Evolutionary conservation across 2,797 vertebrate genomes (phyloP).

Genomic region (Cryptoblepharus egeriae): DNA sequence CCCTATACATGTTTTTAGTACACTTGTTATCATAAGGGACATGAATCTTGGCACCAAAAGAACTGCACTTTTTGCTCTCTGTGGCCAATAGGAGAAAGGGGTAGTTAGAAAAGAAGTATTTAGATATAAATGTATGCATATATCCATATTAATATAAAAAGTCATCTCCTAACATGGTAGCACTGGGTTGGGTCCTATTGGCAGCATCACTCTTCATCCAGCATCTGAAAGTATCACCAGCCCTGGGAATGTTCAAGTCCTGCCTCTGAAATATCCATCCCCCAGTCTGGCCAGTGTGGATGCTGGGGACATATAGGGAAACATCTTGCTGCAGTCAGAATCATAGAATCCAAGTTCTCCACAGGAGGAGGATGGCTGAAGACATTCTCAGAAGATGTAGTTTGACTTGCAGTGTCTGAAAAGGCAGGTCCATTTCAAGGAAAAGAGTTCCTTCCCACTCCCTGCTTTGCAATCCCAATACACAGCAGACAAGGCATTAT

Average conservation of each 20-base stretch:
- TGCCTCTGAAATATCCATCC: slow-evolving; percentile 18
- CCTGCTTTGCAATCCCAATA: background rate
- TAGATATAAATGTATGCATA: slow-evolving; percentile 47
- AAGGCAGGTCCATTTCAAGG: background rate
- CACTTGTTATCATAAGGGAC: slow-evolving; percentile 20
- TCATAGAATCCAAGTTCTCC: slow-evolving; percentile 15
- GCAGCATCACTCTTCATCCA: slow-evolving; percentile 15
- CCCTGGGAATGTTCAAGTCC: slow-evolving; percentile 7
- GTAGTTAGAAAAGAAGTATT: slow-evolving; percentile 43
- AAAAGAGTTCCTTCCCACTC: background rate
- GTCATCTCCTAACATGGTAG: slow-evolving; percentile 36
- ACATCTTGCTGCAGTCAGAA: background rate
- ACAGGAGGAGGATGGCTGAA: background rate
- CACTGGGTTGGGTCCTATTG: slow-evolving; percentile 17
- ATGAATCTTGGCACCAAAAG: slow-evolving; percentile 44
- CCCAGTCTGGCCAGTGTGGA: background rate
- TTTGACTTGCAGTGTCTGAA: background rate
- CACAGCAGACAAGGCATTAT: slow-evolving; percentile 2
- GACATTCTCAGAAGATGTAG: background rate
- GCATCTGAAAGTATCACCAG: background rate
- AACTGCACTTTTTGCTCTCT: slow-evolving; percentile 22
- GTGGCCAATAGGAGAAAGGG: slow-evolving; percentile 30
- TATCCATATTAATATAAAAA: slow-evolving; percentile 45
- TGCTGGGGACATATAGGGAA: background rate
- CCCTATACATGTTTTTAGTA: slow-evolving; percentile 38